A percentile compares a stretch with the other conserved stretches of the same genome.
These are phyloP conservation scores for Arctocebus calabarensis DNA, from an alignment of 2,797 vertebrate genomes.

Conservation along the genomic window DNA sequence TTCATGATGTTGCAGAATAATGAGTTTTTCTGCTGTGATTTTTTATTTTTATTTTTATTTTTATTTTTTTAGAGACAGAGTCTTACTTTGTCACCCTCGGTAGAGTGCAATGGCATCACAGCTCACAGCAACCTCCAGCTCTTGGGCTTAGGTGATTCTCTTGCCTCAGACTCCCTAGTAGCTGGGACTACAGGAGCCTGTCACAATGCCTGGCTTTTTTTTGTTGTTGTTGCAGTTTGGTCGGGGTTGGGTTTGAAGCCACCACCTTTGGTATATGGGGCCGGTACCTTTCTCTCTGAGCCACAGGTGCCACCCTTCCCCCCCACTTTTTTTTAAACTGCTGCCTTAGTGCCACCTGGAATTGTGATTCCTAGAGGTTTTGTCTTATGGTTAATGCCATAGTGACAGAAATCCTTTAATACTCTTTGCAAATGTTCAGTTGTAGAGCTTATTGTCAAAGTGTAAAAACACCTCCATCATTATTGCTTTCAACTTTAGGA, in stretches of 20 bases:
- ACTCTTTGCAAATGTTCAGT: background rate
- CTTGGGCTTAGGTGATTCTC: no score
- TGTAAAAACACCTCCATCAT: background rate
- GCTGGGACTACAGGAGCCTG: no score
- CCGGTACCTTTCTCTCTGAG: no score
- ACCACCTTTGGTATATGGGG: no score
- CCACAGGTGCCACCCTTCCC: no score
- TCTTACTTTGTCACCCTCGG: no score
- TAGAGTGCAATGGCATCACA: no score
- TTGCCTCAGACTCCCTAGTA: no score
- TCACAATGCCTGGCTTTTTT: no score
- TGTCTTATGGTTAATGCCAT: background rate
- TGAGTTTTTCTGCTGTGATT: background rate
- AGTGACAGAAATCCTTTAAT: constrained; percentile 5
- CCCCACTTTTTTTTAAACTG: background rate
- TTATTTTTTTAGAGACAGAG: constrained; percentile 11
- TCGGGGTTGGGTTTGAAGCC: no score
- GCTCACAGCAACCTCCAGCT: no score
- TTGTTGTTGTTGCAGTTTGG: no score
- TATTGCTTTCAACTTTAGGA: constrained; percentile 14
- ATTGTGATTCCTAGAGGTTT: constrained; percentile 25
- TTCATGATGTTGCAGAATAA: constrained; percentile 4
- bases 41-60: constrained; percentile 16
- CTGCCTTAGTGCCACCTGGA: background rate
- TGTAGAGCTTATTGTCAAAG: background rate